These are phyloP conservation scores for Ammodytes marinus DNA, from an alignment of 2,113 vertebrate species.

Conservation along the genomic window DNA sequence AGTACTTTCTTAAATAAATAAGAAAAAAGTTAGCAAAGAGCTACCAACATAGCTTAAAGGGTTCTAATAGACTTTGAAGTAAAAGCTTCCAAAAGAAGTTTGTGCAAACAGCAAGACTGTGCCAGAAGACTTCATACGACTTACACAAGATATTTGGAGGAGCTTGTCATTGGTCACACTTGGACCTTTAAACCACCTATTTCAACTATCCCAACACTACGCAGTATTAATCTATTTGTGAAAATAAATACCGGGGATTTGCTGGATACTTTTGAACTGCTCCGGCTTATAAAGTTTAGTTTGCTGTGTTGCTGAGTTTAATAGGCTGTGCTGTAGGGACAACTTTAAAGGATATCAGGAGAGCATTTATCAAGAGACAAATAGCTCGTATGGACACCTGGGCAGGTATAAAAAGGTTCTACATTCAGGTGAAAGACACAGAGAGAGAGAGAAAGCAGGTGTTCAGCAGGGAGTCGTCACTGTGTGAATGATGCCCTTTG, in stretches of 20 bases:
- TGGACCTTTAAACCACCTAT: background rate
- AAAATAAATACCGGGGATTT: background rate
- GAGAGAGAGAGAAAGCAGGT: background rate
- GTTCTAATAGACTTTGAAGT: constrained; percentile 46
- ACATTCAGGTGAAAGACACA: no score
- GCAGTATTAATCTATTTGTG: background rate
- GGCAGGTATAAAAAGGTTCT: no score
- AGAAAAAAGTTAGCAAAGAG: constrained; percentile 4
- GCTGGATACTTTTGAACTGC: background rate
- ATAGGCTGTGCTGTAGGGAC: no score
- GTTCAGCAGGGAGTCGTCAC: constrained; percentile 41
- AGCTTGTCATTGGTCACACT: background rate
- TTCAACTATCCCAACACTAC: background rate
- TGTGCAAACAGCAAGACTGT: constrained; percentile 18
- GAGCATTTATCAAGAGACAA: background rate
- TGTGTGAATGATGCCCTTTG: constrained; percentile 50
- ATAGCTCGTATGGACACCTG: background rate
- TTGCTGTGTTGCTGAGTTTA: background rate
- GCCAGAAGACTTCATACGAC: background rate
- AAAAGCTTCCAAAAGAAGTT: constrained; percentile 16
- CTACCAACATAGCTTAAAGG: constrained; percentile 30
- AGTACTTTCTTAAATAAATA: background rate
- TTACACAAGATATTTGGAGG: background rate
- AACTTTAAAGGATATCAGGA: background rate
- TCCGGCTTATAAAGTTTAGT: background rate